These are phyloP conservation scores for Lasioglossum villosulum DNA, from an alignment of 2,888 invertebrate species.

Conservation along the genomic window DNA sequence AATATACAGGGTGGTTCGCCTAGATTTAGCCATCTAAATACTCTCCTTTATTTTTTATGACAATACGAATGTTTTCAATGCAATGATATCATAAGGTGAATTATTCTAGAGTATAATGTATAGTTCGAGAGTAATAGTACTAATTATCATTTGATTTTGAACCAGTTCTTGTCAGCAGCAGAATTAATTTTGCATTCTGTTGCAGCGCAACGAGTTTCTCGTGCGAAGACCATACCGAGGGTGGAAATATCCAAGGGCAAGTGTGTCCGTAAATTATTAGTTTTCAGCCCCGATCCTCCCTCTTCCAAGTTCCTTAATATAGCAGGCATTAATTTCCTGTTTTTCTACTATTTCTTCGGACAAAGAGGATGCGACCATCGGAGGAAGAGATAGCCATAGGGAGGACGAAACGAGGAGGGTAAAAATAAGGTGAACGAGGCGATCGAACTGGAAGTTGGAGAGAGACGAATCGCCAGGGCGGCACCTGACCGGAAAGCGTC, in stretches of 20 bases:
- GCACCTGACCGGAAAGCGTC: conserved; percentile 84
- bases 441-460: conserved; percentile 70
- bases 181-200: not conserved
- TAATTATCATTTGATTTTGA: not conserved
- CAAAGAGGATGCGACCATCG: conserved; percentile 35
- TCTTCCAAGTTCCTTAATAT: conserved; percentile 35
- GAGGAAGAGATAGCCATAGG: conserved; percentile 26
- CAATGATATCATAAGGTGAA: no score
- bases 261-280: conserved; percentile 11
- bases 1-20: no score
- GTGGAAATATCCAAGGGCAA: not conserved
- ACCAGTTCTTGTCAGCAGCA: not conserved
- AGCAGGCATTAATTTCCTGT: conserved; percentile 55
- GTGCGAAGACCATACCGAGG: not conserved
- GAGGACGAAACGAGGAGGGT: conserved; percentile 67
- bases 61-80: no score
- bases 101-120: no score
- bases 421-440: conserved; percentile 71
- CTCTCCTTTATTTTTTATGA: no score
- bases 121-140: not conserved
- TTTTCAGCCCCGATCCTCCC: conserved; percentile 9
- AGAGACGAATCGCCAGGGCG: conserved; percentile 79
- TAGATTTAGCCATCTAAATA: no score
- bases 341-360: conserved; percentile 38
- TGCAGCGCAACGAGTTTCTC: not conserved